Evolutionary conservation across 2,797 vertebrate species (phyloP).

Genomic region (Sternotherus odoratus): DNA sequence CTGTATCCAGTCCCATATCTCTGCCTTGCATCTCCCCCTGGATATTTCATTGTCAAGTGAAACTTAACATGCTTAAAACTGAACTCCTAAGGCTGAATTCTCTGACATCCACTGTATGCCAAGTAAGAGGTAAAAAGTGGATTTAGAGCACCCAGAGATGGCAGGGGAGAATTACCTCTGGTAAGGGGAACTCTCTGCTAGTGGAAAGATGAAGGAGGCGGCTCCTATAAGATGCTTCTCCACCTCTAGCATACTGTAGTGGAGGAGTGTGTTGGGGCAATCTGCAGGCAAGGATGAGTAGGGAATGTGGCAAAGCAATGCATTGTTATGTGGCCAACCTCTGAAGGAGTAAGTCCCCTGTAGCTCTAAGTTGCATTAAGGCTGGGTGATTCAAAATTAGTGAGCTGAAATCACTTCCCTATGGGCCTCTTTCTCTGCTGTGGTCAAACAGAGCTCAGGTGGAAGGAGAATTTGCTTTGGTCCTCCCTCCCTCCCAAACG

Average conservation of each 20-base stretch:
- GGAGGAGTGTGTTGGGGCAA: background rate
- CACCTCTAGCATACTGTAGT: background rate
- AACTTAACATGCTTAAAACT: background rate
- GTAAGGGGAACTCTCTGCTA: background rate
- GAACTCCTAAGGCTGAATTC: background rate
- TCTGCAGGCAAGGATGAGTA: background rate
- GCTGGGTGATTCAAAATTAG: background rate
- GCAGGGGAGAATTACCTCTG: background rate
- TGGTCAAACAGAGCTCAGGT: background rate
- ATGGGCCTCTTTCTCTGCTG: background rate
- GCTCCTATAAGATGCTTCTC: background rate
- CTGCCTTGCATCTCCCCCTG: background rate
- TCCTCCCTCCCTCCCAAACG: background rate
- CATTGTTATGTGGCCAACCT: background rate
- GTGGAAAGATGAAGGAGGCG: background rate
- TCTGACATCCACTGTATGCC: background rate
- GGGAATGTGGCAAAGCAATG: no score
- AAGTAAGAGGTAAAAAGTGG: background rate
- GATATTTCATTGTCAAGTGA: background rate
- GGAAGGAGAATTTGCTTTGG: fast-evolving
- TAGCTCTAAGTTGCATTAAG: background rate
- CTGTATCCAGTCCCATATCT: background rate
- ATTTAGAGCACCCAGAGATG: background rate
- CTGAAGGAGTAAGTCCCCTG: background rate
- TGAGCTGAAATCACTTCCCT: background rate